phyloP scores from a whole-genome alignment of 2,113 vertebrate genomes.

The Bothrops jararaca region DNA sequence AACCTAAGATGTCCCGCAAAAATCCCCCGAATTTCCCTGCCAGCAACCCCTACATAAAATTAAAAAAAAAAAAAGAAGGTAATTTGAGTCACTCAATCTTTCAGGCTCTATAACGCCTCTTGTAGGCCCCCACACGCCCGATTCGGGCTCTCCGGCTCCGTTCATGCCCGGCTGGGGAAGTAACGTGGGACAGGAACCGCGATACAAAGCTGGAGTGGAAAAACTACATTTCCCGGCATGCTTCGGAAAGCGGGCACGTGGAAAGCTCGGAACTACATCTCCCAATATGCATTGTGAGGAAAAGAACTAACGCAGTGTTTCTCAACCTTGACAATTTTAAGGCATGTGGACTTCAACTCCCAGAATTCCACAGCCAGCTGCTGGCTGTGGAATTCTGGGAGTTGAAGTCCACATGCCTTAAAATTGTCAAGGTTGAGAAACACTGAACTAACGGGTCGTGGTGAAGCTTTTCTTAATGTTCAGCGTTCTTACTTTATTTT shows the following conservation, averaged over 20 bases:
- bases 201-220: not conserved
- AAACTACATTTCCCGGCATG: constrained; percentile 6
- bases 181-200: not conserved
- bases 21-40: not conserved
- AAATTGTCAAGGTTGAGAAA: too few species aligned
- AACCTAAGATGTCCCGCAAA: too few species aligned
- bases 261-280: not conserved
- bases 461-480: not conserved
- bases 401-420: too few species aligned
- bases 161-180: constrained; percentile 72
- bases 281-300: not conserved
- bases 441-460: not conserved
- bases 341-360: too few species aligned
- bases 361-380: too few species aligned
- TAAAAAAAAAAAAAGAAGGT: too few species aligned
- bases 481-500: not conserved
- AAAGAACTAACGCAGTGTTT: not conserved
- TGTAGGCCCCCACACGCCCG: constrained; percentile 78
- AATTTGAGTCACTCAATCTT: constrained; percentile 91
- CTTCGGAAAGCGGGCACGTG: not conserved
- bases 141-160: constrained; percentile 80
- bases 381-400: too few species aligned
- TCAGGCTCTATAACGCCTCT: constrained; percentile 90
- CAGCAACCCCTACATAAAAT: too few species aligned
- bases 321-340: too few species aligned